Percentiles rank a stretch among this genome's conserved stretches.
Evolutionary conservation across 2,888 invertebrate genomes (phyloP).

Genomic region (Ryuthela nishihirai): DNA sequence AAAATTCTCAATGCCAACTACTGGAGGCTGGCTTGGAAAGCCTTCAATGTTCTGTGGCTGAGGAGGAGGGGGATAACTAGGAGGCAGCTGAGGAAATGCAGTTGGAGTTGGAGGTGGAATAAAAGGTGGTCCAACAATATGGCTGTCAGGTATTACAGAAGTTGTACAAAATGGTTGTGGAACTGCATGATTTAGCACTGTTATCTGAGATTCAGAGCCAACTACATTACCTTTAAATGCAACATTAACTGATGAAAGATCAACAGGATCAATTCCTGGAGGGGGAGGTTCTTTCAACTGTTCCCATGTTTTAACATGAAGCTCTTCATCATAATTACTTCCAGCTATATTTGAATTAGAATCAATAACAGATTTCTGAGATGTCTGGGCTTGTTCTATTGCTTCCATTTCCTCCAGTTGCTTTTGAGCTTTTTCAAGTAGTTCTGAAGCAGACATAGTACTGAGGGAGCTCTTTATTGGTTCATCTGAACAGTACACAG

Average conservation of each 20-base stretch:
- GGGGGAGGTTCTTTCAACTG: slow-evolving; percentile 21
- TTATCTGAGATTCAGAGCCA: too few species aligned
- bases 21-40: slow-evolving; percentile 7
- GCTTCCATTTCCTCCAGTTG: slow-evolving; percentile 5
- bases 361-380: not conserved
- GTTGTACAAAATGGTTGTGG: not conserved
- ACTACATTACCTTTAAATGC: too few species aligned
- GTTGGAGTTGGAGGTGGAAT: slow-evolving; percentile 7
- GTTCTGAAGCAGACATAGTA: slow-evolving; percentile 7
- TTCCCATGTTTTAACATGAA: slow-evolving; percentile 11
- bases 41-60: slow-evolving; percentile 12
- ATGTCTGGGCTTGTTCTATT: not conserved
- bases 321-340: not conserved
- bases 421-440: slow-evolving; percentile 2
- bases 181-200: not conserved
- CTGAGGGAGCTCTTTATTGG: not conserved
- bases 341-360: not conserved
- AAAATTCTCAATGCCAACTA: slow-evolving; percentile 8
- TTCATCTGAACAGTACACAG: not conserved
- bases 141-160: too few species aligned
- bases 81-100: slow-evolving; percentile 15
- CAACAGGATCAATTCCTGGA: slow-evolving; percentile 20
- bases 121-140: not conserved
- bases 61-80: slow-evolving; percentile 12
- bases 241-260: not conserved